Evolutionary conservation across 2,888 invertebrate genomes (phyloP).

Genomic region (Heterodera filipjevi): DNA sequence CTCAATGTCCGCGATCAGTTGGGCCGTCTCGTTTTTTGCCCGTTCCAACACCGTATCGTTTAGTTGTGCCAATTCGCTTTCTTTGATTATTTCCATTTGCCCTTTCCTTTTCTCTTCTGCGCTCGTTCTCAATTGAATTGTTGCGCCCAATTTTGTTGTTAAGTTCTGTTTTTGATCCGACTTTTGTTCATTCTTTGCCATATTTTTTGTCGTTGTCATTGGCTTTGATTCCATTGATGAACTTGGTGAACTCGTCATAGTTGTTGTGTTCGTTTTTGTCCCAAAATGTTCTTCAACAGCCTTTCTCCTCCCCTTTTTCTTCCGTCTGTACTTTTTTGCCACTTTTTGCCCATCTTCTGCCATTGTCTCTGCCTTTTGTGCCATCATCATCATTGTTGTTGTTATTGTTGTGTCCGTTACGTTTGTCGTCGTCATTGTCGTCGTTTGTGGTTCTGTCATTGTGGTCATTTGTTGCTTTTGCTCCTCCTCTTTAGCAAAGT

Average conservation of each 20-base stretch:
- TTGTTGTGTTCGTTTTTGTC: conserved; percentile 1
- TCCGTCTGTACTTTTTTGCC: conserved; percentile 18
- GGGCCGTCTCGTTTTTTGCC: conserved; percentile 31
- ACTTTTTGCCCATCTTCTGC: conserved; percentile 21
- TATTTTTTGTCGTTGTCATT: background rate
- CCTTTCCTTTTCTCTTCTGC: background rate
- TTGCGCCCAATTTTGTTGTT: background rate
- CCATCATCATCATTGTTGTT: conserved; percentile 19
- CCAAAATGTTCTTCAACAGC: background rate
- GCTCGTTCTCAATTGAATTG: conserved; percentile 16
- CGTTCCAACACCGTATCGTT: conserved; percentile 17
- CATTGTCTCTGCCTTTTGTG: conserved; percentile 11
- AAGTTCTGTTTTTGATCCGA: background rate
- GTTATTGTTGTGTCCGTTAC: conserved; percentile 12
- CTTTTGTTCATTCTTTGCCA: background rate
- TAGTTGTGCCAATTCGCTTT: background rate
- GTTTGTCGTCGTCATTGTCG: no score
- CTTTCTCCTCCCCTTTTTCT: conserved; percentile 10
- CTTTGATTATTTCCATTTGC: background rate
- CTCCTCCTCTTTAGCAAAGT: background rate
- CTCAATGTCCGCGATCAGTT: conserved; percentile 35
- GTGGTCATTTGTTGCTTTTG: conserved; percentile 15
- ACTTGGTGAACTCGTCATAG: background rate
- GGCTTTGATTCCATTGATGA: background rate
- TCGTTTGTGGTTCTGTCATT: conserved; percentile 29